Evolutionary conservation across 2,888 invertebrate species (phyloP).

Genomic region (Tetranychus truncatus): DNA sequence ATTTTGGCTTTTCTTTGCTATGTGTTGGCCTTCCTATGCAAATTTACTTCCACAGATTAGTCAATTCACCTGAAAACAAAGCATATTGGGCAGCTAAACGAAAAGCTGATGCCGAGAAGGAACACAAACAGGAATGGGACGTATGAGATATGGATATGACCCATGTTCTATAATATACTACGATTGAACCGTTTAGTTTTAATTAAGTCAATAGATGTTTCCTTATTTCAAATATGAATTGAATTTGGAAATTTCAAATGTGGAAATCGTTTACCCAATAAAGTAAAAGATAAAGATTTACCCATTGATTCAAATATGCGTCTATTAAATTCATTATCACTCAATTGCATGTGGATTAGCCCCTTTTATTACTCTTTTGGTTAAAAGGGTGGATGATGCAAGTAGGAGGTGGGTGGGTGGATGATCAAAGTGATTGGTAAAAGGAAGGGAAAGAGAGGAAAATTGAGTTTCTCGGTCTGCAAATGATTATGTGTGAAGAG

Average conservation of each 20-base stretch:
- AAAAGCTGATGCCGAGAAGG: not conserved
- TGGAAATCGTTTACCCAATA: not conserved
- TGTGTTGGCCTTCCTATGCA: not conserved
- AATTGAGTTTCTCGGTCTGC: no score
- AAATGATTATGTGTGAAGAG: no score
- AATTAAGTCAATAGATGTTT: not conserved
- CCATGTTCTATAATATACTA: no score
- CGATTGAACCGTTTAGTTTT: not conserved
- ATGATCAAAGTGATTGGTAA: no score
- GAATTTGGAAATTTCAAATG: not conserved
- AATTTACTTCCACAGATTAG: not conserved
- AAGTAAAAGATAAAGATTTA: no score
- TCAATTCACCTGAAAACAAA: conserved; percentile 8
- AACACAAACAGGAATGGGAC: conserved; percentile 12
- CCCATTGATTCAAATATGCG: no score
- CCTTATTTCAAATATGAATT: not conserved
- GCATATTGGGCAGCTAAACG: conserved; percentile 6
- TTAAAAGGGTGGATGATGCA: no score
- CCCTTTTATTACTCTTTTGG: no score
- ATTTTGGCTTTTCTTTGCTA: not conserved
- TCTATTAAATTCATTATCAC: no score
- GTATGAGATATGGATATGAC: not conserved
- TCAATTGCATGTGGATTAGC: no score
- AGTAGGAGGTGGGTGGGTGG: no score
- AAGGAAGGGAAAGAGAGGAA: no score